Evolutionary conservation across 1,140 invertebrate genomes (phyloP), one percentile per base, ranked within the genome.

Genomic region (Cydia splendana): DNA sequence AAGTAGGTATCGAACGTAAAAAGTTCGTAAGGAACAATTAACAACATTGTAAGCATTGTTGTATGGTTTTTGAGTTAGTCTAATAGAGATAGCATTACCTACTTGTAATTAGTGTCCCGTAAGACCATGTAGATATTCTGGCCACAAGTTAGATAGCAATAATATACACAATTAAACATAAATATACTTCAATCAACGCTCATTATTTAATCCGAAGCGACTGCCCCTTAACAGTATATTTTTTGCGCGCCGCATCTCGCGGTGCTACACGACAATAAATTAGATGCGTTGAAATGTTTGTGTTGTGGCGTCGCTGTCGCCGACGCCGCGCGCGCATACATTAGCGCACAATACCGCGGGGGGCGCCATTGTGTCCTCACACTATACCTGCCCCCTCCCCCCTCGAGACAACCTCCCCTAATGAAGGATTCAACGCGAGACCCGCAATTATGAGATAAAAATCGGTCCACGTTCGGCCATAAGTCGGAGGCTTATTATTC

Each of bases 221-320:
- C 86, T 82, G 79, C 79, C 82, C 85, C 88, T 92, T 92, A 92
- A 92, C 75, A 79, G 51, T 57, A 85, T 85, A 88, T 92, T 92
- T 92, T 92, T 92, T 92, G 88, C 89, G 89, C 79, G 85, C 74
- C 79, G 81, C 87, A 42, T 71, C 67, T 71, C 34, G 79, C 82
- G 77, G 76, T 82, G 86, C 84, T 85, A 89, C 88, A 89, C 82
- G 85, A 91, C 88, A 82, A 93, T 93, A 93, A 93, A 93, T 93
- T 92, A 91, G 89, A 88, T 89, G 91, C 91, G 91, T 91, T 93
- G 91, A 93, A 93, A 91, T 93, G 91, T 93, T 93, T 91, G 90
- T 91, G 91, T 91, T 91, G 88, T 90, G 84, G 86, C 87, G 85
- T 86, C 81, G 80, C 71, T 86, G 85, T 82, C 84, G 90, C 82